Evolutionary conservation across 2,113 vertebrate species (phyloP).

Genomic region (Brachionichthys hirsutus): DNA sequence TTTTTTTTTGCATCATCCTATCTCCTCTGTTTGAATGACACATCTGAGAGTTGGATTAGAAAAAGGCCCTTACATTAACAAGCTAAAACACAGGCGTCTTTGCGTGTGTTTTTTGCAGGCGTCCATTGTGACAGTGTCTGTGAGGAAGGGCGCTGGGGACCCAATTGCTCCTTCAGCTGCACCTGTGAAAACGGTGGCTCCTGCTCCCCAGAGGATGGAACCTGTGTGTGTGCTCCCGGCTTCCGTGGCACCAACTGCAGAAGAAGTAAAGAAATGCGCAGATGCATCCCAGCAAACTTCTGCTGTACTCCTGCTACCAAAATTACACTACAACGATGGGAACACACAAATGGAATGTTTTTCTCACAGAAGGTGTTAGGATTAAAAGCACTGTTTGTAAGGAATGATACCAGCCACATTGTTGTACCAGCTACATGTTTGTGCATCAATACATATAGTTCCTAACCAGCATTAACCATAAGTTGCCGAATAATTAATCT

Average conservation of each 20-base stretch:
- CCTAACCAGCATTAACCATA: too few relatives aligned
- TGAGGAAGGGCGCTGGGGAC: conserved; percentile 85
- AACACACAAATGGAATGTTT: too few relatives aligned
- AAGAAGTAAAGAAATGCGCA: conserved; percentile 78
- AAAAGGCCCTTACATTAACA: conserved; percentile 5
- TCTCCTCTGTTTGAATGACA: conserved; percentile 7
- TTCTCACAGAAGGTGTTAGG: too few relatives aligned
- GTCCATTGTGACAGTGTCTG: conserved; percentile 87
- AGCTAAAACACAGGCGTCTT: conserved; percentile 48
- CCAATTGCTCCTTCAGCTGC: conserved; percentile 88
- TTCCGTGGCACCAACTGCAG: conserved; percentile 88
- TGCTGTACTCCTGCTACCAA: too few relatives aligned
- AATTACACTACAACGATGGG: too few relatives aligned
- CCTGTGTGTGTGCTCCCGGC: conserved; percentile 86
- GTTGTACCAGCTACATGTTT: too few relatives aligned
- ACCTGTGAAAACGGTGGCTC: conserved; percentile 89
- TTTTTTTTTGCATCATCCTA: too few relatives aligned
- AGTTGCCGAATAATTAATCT: too few relatives aligned
- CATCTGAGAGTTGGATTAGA: conserved; percentile 4
- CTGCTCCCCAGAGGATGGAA: conserved; percentile 88
- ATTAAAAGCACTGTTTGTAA: too few relatives aligned
- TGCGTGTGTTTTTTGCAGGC: conserved; percentile 68
- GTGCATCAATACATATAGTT: too few relatives aligned
- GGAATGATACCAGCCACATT: too few relatives aligned
- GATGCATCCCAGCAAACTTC: conserved; percentile 4